These are phyloP conservation scores for Ornithorhynchus anatinus DNA, from an alignment of 2,113 vertebrate species.

Conservation along the genomic window DNA sequence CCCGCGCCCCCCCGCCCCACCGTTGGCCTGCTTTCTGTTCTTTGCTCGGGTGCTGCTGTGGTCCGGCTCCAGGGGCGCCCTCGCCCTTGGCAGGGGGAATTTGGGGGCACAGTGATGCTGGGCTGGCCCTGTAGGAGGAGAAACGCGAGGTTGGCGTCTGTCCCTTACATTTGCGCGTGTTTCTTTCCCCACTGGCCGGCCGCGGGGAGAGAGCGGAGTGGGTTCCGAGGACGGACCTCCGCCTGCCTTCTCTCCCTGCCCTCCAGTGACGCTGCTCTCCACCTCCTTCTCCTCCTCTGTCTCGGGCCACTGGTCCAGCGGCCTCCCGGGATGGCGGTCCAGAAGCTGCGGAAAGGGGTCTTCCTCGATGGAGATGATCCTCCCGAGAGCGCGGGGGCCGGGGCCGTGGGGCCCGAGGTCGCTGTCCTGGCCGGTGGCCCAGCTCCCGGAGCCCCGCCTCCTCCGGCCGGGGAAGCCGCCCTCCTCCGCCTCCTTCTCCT, in stretches of 20 bases:
- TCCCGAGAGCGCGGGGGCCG: slow-evolving; percentile 55
- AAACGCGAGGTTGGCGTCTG: too few species aligned
- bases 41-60: too few species aligned
- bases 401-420: slow-evolving; percentile 8
- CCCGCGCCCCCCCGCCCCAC: too few species aligned
- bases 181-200: slow-evolving; percentile 84
- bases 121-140: too few species aligned
- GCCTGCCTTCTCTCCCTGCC: not conserved
- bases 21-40: too few species aligned
- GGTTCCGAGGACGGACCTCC: not conserved
- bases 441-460: not conserved
- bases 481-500: not conserved
- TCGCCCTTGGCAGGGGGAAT: too few species aligned
- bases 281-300: too few species aligned
- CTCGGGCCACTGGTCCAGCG: slow-evolving; percentile 74
- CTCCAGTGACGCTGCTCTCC: not conserved
- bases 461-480: too few species aligned
- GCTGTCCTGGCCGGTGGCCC: not conserved
- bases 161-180: slow-evolving; percentile 65
- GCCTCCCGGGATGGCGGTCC: slow-evolving; percentile 63
- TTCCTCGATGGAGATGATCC: slow-evolving; percentile 94
- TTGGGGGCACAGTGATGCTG: too few species aligned
- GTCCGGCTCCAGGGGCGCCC: too few species aligned
- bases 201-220: slow-evolving; percentile 62
- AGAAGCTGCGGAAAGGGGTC: slow-evolving; percentile 88